Conservation (phyloP, 2,888 invertebrate genomes). For the Limnephilus rhombicus region DNA sequence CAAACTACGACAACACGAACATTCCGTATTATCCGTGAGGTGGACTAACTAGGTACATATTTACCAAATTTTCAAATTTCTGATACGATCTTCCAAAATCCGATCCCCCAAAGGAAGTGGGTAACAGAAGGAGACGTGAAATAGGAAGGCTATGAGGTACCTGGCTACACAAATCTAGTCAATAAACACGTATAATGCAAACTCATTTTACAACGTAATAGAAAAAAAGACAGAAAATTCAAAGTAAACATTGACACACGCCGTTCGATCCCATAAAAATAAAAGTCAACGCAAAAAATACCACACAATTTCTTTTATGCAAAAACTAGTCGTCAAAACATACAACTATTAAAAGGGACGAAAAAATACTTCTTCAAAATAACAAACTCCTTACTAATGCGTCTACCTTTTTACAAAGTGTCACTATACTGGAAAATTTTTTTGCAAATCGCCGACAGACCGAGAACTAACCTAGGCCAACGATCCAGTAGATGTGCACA, state of each 20-base stretch:
- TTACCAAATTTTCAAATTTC: no score
- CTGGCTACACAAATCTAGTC: neutral
- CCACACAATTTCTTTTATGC: neutral
- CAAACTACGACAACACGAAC: no score
- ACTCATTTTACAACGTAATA: neutral
- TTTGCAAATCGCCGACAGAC: conserved; percentile 4
- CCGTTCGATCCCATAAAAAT: neutral
- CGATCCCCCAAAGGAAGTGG: no score
- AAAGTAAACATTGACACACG: neutral
- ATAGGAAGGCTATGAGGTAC: no score
- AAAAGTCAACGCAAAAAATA: neutral
- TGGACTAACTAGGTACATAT: no score
- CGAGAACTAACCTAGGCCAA: conserved; percentile 43
- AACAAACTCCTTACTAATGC: neutral
- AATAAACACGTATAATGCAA: neutral
- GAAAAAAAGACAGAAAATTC: neutral
- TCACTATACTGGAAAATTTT: neutral
- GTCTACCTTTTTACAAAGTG: neutral
- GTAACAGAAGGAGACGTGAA: no score
- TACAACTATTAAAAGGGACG: neutral
- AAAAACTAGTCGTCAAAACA: neutral
- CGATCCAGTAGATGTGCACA: conserved; percentile 2
- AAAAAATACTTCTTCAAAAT: neutral
- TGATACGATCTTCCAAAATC: no score
- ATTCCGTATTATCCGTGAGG: no score